Conservation (phyloP, 2,888 invertebrate species). For the Melinaea menophilus region DNA sequence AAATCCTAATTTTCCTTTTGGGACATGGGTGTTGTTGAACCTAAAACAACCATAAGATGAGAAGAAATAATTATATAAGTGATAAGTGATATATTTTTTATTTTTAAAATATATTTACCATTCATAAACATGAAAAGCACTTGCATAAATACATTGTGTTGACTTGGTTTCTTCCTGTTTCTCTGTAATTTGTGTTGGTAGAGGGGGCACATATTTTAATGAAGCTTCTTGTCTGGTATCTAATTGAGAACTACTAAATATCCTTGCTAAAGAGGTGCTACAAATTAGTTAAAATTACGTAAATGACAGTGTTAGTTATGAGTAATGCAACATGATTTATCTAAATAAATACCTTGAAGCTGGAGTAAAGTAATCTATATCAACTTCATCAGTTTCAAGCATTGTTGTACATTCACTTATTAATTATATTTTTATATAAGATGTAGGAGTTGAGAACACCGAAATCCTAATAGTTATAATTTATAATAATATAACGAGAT, state of each 20-base stretch:
- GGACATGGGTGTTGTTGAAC: conserved; percentile 50
- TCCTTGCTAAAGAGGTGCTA: conserved; percentile 63
- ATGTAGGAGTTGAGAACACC: neutral
- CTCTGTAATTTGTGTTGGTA: conserved; percentile 38
- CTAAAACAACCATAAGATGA: conserved; percentile 41
- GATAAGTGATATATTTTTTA: conserved; percentile 1
- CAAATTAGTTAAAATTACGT: conserved; percentile 11
- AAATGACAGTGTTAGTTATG: conserved; percentile 14
- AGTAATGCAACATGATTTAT: neutral
- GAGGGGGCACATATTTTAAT: conserved; percentile 61
- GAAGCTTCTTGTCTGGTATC: conserved; percentile 45
- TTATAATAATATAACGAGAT: too few species aligned
- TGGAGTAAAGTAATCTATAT: conserved; percentile 70
- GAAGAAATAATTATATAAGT: conserved; percentile 9
- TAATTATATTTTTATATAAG: neutral
- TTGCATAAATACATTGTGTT: conserved; percentile 58
- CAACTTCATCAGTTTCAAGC: conserved; percentile 63
- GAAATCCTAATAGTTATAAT: neutral
- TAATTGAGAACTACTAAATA: conserved; percentile 47
- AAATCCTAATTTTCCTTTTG: conserved; percentile 63
- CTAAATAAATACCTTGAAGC: conserved; percentile 46
- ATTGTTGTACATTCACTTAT: conserved; percentile 22
- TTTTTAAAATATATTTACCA: conserved; percentile 46
- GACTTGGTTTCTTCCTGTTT: conserved; percentile 46
- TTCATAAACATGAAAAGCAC: conserved; percentile 58